A percentile compares a stretch with the other conserved stretches of the same genome.
phyloP scores from a whole-genome alignment of 1,140 invertebrate species.

The Sitodiplosis mosellana region DNA sequence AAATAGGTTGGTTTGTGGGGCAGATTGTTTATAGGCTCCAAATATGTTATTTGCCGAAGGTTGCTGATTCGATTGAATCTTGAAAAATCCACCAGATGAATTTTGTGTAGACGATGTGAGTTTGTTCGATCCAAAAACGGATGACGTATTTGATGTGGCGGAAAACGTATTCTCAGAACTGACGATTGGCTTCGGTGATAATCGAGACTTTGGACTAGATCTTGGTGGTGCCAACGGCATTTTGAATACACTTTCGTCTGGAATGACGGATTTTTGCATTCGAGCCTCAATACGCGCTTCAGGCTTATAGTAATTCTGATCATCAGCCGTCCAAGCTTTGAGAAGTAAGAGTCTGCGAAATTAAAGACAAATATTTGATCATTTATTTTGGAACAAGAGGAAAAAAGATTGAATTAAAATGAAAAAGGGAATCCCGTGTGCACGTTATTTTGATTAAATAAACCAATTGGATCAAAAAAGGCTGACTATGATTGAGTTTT shows the following conservation, averaged over 20 bases:
- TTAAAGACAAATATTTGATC: too few species aligned
- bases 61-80: conserved; percentile 5
- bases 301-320: conserved; percentile 10
- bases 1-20: background rate
- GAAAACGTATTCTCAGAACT: too few species aligned
- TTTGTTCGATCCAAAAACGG: background rate
- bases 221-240: background rate
- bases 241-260: conserved; percentile 2
- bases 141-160: background rate
- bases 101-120: conserved; percentile 1
- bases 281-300: background rate
- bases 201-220: background rate
- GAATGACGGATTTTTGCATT: background rate
- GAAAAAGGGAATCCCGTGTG: too few species aligned
- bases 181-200: background rate
- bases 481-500: too few species aligned
- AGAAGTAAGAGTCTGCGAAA: conserved; percentile 9
- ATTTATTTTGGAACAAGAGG: too few species aligned
- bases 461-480: too few species aligned
- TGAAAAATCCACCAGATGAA: conserved; percentile 8
- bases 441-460: too few species aligned
- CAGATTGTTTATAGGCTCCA: background rate
- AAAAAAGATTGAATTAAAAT: too few species aligned
- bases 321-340: conserved; percentile 15
- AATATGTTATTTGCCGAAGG: too few species aligned